Base-by-base conservation (phyloP, 35 echinoderm and acorn worm genomes). In the Apostichopus parvimensis region DNA sequence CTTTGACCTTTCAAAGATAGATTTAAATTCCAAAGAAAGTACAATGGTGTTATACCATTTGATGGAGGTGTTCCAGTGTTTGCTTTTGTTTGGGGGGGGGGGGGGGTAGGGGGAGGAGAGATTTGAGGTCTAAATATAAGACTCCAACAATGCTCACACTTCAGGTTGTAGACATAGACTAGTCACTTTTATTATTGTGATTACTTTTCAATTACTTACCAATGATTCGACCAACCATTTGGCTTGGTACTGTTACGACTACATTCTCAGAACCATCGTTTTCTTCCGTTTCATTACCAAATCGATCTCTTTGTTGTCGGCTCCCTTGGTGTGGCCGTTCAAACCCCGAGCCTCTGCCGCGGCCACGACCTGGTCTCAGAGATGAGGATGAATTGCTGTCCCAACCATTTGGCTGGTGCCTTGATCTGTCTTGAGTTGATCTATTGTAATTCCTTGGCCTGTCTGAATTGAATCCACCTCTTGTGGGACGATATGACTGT, bases 151-250 rank as follows among this genome's bases (percentile, higher is more conserved):
- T n/a, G 11, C 11, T 72, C 68, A 72, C 11, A 72, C 1, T 14
- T 12, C 15, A 18, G 20, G 77, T 23, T 9, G 17, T 78, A 14
- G 77, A 9, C 9, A 21, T 9, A 0, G 12, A 2, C 0, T 9
- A 18, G 12, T 45, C 77, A 9, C 23, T 22, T 17, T 10, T 18
- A 22, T 18, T 6, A 18, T 79, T 79, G 14, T 18, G 10, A 79
- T 21, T 18, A 7, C 15, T 87, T 64, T 57, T 18, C 12, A 6
- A 5, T 6, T 25, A n/a, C 62, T 88, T 52, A 88, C 86, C 86
- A 65, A 88, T 88, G 64, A 88, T 65, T 21, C 26, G 58, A 53
- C 86, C 86, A 24, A 88, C 86, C 61, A 88, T 72, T 52, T 75
- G 86, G n/a, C 21, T 65, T 20, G 60, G n/a, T 4, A 88, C 86